Conservation (phyloP, 2,888 invertebrate genomes). For the Lepidochrysops patricia region DNA sequence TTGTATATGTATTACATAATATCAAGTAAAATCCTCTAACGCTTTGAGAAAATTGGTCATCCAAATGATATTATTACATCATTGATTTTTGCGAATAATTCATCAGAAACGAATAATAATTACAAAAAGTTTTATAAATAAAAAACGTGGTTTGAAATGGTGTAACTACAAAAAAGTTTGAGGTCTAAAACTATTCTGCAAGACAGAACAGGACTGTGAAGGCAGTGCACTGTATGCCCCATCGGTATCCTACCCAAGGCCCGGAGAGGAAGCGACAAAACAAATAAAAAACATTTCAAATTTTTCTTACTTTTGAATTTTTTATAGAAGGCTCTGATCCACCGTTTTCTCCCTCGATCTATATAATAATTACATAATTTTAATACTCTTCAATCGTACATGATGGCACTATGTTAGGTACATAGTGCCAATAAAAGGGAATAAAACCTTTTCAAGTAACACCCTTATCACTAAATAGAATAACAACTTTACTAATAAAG, state of each 20-base stretch:
- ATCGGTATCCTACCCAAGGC: neutral
- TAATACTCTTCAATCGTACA: no score
- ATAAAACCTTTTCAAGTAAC: no score
- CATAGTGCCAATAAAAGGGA: no score
- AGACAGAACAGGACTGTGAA: no score
- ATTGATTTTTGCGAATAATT: conserved; percentile 11
- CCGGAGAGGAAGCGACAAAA: neutral
- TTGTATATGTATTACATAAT: neutral
- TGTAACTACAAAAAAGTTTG: neutral
- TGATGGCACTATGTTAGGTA: no score
- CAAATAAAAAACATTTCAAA: neutral
- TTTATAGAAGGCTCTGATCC: conserved; percentile 2
- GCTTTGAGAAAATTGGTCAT: no score
- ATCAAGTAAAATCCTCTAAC: no score
- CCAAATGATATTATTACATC: no score
- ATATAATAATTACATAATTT: neutral
- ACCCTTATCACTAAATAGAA: no score
- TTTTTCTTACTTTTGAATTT: conserved; percentile 8
- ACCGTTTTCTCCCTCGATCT: conserved; percentile 3
- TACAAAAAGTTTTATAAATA: neutral
- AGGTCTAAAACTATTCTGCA: no score
- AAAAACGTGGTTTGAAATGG: neutral
- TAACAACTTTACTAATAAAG: no score
- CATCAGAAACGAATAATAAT: neutral
- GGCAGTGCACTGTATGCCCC: neutral